These are phyloP conservation scores for Papilio dardanus DNA, from an alignment of 1,140 invertebrate species.

Conservation along the genomic window DNA sequence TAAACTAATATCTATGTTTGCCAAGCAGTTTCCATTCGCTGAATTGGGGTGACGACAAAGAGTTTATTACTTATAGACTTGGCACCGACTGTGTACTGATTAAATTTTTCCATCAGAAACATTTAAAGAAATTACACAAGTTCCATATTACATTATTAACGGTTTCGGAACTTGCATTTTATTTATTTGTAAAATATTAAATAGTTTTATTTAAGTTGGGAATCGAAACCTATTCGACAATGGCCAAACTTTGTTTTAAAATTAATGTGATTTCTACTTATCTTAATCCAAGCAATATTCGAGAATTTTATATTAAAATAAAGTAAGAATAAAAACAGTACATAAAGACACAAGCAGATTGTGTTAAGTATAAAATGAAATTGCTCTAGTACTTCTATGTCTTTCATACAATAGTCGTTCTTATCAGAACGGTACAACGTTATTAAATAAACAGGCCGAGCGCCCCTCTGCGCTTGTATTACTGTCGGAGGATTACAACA, in stretches of 20 bases:
- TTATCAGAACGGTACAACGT: slow-evolving; percentile 67
- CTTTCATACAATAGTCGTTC: slow-evolving; percentile 58
- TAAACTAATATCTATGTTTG: slow-evolving; percentile 79
- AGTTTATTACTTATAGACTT: slow-evolving; percentile 47
- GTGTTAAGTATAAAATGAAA: slow-evolving; percentile 17
- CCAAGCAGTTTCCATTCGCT: slow-evolving; percentile 71
- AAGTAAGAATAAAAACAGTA: background rate
- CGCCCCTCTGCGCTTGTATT: slow-evolving; percentile 45
- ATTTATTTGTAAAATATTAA: background rate
- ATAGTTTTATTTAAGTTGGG: background rate
- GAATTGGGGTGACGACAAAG: slow-evolving; percentile 69
- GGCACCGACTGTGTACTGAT: slow-evolving; percentile 37
- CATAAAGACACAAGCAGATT: background rate
- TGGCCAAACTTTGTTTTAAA: no score
- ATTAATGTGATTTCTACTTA: no score
- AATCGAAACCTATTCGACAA: background rate
- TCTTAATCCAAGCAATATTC: no score
- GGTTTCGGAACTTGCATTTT: background rate
- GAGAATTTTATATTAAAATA: no score
- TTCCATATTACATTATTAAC: background rate
- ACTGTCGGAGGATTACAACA: slow-evolving; percentile 47
- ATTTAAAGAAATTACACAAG: slow-evolving; percentile 12
- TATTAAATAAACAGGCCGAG: slow-evolving; percentile 73
- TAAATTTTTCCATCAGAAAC: slow-evolving; percentile 28
- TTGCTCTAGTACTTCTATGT: slow-evolving; percentile 25